A percentile compares a stretch with the other conserved stretches of the same genome.
These are phyloP conservation scores for Episyrphus balteatus DNA, from an alignment of 1,140 invertebrate species.

Conservation along the genomic window DNA sequence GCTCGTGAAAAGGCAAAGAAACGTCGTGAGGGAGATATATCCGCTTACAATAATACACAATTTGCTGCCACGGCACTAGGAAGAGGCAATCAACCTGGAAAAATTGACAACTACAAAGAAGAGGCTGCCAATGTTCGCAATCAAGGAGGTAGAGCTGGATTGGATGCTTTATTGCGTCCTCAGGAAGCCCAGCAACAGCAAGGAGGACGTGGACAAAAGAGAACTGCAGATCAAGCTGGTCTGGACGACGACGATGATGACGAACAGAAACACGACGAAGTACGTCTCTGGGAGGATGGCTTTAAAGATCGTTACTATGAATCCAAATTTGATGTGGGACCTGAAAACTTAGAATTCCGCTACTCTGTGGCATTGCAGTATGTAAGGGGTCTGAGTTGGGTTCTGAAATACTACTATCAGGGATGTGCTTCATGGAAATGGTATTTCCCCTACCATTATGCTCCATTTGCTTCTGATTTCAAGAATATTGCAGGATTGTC, in stretches of 20 bases:
- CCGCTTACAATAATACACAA: conserved; percentile 51
- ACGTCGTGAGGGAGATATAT: conserved; percentile 40
- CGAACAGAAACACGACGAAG: conserved; percentile 81
- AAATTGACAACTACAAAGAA: conserved; percentile 50
- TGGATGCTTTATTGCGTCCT: conserved; percentile 39
- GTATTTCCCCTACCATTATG: conserved; percentile 99
- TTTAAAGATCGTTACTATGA: conserved; percentile 98
- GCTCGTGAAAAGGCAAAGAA: conserved; percentile 63
- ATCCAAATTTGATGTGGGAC: conserved; percentile 85
- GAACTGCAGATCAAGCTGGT: conserved; percentile 23
- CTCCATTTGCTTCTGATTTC: conserved; percentile 99
- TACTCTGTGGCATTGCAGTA: conserved; percentile 88
- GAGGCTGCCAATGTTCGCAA: conserved; percentile 58
- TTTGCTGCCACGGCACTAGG: conserved; percentile 61
- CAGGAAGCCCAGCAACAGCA: conserved; percentile 2
- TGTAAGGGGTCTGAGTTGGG: conserved; percentile 94
- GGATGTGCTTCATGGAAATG: conserved; percentile 99
- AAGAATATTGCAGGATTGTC: conserved; percentile 77
- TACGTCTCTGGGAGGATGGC: conserved; percentile 93
- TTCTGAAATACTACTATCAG: conserved; percentile 96
- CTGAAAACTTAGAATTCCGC: conserved; percentile 75
- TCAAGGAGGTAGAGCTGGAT: conserved; percentile 22
- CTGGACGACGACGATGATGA: conserved; percentile 34
- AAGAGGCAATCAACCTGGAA: conserved; percentile 29
- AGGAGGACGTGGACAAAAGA: conserved; percentile 31